Evolutionary conservation across 2,888 invertebrate genomes (phyloP).

Genomic region (Hydriomena furcata): DNA sequence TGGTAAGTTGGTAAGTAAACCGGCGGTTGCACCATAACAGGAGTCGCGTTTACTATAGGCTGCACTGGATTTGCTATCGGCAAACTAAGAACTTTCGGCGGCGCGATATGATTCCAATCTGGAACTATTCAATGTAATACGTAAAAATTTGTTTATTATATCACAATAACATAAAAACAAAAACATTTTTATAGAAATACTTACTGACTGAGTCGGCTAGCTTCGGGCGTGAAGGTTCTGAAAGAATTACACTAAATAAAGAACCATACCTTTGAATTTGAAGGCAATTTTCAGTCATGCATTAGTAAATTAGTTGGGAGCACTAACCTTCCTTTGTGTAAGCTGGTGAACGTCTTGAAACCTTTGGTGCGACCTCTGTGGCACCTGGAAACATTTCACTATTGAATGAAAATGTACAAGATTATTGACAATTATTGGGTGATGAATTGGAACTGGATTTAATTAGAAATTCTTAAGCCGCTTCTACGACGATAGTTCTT

Average conservation of each 20-base stretch:
- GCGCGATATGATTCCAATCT: constrained; percentile 54
- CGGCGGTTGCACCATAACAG: constrained; percentile 27
- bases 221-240: constrained; percentile 30
- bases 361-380: constrained; percentile 26
- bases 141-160: background rate
- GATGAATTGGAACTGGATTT: too few relatives aligned
- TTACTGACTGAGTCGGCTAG: constrained; percentile 38
- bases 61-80: constrained; percentile 21
- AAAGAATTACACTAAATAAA: constrained; percentile 24
- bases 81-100: constrained; percentile 41
- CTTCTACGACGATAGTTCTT: too few relatives aligned
- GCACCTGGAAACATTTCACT: constrained; percentile 32
- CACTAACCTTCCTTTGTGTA: constrained; percentile 27
- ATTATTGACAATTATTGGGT: too few relatives aligned
- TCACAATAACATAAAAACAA: too few relatives aligned
- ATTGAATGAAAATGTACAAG: constrained; percentile 18
- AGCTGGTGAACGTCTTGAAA: constrained; percentile 24
- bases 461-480: too few relatives aligned
- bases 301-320: background rate
- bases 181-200: constrained; percentile 26
- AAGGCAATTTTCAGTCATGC: background rate
- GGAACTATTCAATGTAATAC: constrained; percentile 45
- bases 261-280: background rate
- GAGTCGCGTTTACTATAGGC: constrained; percentile 11
- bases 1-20: constrained; percentile 15